Conservation (phyloP, 1,140 invertebrate genomes). For the Cydia fagiglandana region DNA sequence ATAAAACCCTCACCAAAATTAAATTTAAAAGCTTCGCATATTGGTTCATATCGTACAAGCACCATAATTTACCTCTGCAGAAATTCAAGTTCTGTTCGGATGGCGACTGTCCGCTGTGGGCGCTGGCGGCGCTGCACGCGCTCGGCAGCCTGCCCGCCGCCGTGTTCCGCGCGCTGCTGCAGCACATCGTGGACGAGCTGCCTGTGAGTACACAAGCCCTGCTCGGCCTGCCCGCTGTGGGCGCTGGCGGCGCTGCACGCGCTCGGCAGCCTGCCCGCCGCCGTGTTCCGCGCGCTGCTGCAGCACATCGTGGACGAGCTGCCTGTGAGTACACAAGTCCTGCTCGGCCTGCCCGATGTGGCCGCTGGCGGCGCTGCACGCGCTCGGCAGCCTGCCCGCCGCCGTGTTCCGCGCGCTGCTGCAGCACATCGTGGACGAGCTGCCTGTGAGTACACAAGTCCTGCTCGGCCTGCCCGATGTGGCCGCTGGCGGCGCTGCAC, state of each 20-base stretch:
- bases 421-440: too few relatives aligned
- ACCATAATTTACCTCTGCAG: conserved; percentile 41
- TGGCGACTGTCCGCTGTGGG: conserved; percentile 71
- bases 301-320: conserved; percentile 60
- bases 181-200: conserved; percentile 59
- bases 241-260: conserved; percentile 66
- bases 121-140: conserved; percentile 63
- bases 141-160: conserved; percentile 56
- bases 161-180: conserved; percentile 56
- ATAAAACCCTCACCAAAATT: too few relatives aligned
- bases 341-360: conserved; percentile 50
- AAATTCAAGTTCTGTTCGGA: conserved; percentile 74
- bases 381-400: too few relatives aligned
- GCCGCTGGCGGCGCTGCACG: too few relatives aligned
- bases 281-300: conserved; percentile 56
- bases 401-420: too few relatives aligned
- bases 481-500: conserved; percentile 61
- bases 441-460: too few relatives aligned
- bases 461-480: conserved; percentile 57
- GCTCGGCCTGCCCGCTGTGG: conserved; percentile 58
- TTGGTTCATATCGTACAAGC: too few relatives aligned
- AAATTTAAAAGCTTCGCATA: too few relatives aligned
- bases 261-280: conserved; percentile 55
- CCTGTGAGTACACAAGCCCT: conserved; percentile 47
- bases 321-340: conserved; percentile 46